Evolutionary conservation across 2,113 vertebrate species (phyloP).

Genomic region (Climacteris rufus): DNA sequence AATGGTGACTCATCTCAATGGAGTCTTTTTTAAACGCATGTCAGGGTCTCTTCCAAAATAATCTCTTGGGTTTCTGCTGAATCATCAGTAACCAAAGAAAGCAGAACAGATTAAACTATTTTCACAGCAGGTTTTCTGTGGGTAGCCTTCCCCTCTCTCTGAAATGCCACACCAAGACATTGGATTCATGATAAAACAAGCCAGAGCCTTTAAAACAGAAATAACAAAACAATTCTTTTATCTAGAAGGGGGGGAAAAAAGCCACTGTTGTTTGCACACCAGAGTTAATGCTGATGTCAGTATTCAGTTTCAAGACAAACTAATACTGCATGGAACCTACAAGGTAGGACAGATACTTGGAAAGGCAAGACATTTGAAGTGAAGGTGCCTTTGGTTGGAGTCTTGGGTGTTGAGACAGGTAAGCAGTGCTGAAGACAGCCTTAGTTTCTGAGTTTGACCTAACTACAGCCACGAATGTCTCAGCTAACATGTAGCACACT

Average conservation of each 20-base stretch:
- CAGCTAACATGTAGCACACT: rapidly evolving
- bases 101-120: not conserved
- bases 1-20: not conserved
- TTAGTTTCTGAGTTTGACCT: not conserved
- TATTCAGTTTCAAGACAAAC: not conserved
- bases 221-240: not conserved
- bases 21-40: not conserved
- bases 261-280: not conserved
- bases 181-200: not conserved
- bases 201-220: not conserved
- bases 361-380: not conserved
- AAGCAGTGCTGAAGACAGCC: not conserved
- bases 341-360: not conserved
- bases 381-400: not conserved
- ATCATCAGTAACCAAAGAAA: not conserved
- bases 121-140: not conserved
- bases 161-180: not conserved
- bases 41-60: not conserved
- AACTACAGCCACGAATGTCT: not conserved
- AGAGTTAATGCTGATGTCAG: not conserved
- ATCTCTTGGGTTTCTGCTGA: not conserved
- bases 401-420: not conserved
- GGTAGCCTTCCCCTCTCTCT: not conserved
- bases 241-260: not conserved
- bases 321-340: not conserved